A percentile compares a stretch with the other conserved stretches of the same genome.
phyloP scores from a whole-genome alignment of 2,797 vertebrate genomes.

The Sebastes hubbsi region DNA sequence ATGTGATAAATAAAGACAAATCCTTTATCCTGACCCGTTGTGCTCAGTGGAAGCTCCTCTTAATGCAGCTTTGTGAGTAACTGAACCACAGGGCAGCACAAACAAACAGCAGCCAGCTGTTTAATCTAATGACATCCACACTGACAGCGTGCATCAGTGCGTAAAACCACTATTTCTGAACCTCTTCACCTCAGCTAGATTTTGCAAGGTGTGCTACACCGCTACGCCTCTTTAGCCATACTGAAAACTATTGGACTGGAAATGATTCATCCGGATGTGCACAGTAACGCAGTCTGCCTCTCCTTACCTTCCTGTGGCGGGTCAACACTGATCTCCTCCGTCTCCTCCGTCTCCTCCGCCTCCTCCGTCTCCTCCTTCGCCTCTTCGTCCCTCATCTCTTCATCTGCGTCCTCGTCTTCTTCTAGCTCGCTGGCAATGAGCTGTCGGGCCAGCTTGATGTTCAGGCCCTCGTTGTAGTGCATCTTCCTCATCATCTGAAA shows the following conservation, averaged over 20 bases:
- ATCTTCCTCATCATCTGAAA: conserved; percentile 99
- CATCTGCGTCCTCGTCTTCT: conserved; percentile 83
- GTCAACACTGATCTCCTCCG: conserved; percentile 88
- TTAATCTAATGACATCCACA: conserved; percentile 4
- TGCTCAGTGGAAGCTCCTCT: neutral
- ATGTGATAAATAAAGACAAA: neutral
- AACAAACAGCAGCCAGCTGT: conserved; percentile 2
- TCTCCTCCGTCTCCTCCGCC: conserved; percentile 65
- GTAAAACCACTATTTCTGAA: conserved; percentile 10
- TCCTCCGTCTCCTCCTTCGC: conserved; percentile 81
- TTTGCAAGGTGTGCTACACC: neutral
- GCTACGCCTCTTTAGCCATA: neutral
- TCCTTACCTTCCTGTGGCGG: conserved; percentile 82
- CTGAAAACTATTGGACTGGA: neutral
- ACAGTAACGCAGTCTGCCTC: neutral
- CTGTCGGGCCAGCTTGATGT: conserved; percentile 95
- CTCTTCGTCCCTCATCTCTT: conserved; percentile 88
- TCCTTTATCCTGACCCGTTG: neutral
- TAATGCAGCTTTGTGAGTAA: neutral
- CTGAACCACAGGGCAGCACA: conserved; percentile 3
- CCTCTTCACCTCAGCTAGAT: neutral
- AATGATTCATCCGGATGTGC: neutral
- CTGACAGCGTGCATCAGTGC: neutral
- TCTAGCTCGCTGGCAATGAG: conserved; percentile 94
- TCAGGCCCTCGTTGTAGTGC: conserved; percentile 97